phyloP scores from a whole-genome alignment of 2,113 vertebrate species.

The Tringa solitaria region DNA sequence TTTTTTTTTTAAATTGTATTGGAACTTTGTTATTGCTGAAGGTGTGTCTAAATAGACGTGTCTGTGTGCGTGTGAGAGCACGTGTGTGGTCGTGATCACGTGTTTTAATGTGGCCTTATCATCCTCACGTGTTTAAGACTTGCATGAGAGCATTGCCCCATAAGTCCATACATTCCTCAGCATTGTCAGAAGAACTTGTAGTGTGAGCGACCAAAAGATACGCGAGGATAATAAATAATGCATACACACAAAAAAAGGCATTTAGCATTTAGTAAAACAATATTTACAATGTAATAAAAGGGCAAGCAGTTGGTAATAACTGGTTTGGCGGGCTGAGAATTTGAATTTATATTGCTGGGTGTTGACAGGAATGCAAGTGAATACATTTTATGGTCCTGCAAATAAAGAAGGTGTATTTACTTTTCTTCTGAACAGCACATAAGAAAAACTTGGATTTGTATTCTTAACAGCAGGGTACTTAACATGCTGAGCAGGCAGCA shows the following conservation, averaged over 20 bases:
- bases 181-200: not conserved
- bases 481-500: not conserved
- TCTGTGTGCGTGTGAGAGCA: no score
- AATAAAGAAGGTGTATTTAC: not conserved
- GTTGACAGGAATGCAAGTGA: not conserved
- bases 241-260: not conserved
- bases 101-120: not conserved
- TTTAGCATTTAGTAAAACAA: not conserved
- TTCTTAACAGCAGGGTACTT: conserved; percentile 20
- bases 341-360: not conserved
- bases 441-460: not conserved
- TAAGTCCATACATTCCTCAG: not conserved
- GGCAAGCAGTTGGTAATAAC: not conserved
- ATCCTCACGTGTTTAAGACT: not conserved
- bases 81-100: not conserved
- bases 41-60: not conserved
- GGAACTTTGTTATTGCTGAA: not conserved
- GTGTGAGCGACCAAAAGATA: not conserved
- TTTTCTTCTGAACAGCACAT: not conserved
- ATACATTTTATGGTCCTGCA: not conserved
- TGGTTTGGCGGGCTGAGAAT: not conserved
- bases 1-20: not conserved
- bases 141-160: not conserved
- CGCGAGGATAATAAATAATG: not conserved
- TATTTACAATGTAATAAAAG: not conserved